phyloP scores from a whole-genome alignment of 2,888 invertebrate genomes.

The Gandaritis pyraliata region DNA sequence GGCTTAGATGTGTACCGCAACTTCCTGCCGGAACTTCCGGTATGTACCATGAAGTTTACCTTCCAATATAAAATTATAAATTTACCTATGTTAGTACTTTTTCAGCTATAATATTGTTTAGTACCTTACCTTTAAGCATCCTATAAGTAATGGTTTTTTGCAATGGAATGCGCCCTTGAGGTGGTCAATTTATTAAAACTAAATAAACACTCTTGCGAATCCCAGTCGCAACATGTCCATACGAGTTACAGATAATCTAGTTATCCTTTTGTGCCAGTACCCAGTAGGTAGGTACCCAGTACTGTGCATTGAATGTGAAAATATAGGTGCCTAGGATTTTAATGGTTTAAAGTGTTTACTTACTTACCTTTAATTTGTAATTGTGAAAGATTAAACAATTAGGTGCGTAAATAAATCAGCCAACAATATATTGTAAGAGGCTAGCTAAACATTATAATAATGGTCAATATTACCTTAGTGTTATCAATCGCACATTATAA shows the following conservation, averaged over 20 bases:
- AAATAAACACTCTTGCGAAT: constrained; percentile 31
- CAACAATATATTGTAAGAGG: no score
- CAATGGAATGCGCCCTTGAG: constrained; percentile 38
- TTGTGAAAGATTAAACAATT: no score
- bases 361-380: no score
- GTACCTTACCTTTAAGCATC: background rate
- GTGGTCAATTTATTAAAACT: constrained; percentile 26
- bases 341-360: background rate
- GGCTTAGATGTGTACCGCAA: constrained; percentile 45
- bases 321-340: background rate
- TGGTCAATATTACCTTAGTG: no score
- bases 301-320: background rate
- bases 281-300: background rate
- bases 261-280: constrained; percentile 21
- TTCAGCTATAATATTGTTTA: background rate
- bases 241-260: constrained; percentile 44
- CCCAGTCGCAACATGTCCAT: constrained; percentile 53
- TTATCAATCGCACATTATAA: no score
- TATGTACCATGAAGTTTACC: constrained; percentile 28
- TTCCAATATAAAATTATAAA: background rate
- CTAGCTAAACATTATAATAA: no score
- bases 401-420: no score
- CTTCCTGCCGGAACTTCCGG: constrained; percentile 59
- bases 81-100: background rate
- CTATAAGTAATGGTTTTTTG: constrained; percentile 21